Evolutionary conservation across 2,113 vertebrate genomes (phyloP).

Genomic region (Takifugu bimaculatus): DNA sequence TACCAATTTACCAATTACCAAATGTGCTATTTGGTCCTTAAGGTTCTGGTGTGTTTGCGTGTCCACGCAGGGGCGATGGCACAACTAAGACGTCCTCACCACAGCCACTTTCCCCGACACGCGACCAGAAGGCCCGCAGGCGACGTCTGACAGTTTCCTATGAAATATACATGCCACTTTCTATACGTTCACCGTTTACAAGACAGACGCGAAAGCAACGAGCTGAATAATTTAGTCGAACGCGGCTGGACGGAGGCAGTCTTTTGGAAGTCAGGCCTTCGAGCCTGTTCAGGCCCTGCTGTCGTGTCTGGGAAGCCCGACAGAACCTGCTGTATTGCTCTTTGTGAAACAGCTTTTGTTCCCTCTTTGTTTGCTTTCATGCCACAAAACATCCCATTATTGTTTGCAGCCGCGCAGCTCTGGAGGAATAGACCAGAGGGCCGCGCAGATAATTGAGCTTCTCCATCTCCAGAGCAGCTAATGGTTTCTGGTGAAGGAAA

Average conservation of each 20-base stretch:
- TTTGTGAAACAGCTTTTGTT: neutral
- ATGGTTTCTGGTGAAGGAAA: slow-evolving; percentile 9
- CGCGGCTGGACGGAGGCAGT: neutral
- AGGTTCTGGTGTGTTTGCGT: too few species aligned
- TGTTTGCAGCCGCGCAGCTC: too few species aligned
- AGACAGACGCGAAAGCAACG: slow-evolving; percentile 11
- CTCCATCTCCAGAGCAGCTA: slow-evolving; percentile 9
- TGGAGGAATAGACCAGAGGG: neutral
- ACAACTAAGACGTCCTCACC: too few species aligned
- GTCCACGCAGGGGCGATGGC: too few species aligned
- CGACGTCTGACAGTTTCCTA: neutral
- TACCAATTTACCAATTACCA: too few species aligned
- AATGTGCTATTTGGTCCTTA: too few species aligned
- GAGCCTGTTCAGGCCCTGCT: neutral
- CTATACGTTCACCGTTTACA: slow-evolving; percentile 2
- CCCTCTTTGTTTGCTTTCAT: neutral
- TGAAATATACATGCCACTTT: slow-evolving; percentile 23
- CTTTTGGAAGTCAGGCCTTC: neutral
- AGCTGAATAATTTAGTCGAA: slow-evolving; percentile 31
- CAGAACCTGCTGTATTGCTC: too few species aligned
- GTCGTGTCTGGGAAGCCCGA: neutral
- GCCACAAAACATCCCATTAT: neutral
- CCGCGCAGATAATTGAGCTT: slow-evolving; percentile 1
- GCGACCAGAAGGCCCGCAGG: too few species aligned
- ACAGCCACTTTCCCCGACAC: too few species aligned